phyloP scores from a whole-genome alignment of 37 sponge, comb jelly and placozoan species.

The Hormiphora californensis region DNA sequence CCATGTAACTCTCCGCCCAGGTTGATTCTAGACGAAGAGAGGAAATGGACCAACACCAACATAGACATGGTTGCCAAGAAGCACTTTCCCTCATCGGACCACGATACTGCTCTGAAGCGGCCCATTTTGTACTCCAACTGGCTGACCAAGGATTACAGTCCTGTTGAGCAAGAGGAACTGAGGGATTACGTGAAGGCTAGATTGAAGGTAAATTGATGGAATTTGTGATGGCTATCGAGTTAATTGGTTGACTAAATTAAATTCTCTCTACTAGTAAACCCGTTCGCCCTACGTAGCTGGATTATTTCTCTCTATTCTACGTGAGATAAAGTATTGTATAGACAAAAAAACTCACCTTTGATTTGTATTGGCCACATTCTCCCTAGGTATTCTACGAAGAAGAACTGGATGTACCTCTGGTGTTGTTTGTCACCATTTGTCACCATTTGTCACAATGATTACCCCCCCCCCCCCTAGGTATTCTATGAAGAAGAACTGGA shows the following conservation, averaged over 20 bases:
- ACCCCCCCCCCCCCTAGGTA: conserved; percentile 52
- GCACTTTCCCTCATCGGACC: conserved; percentile 83
- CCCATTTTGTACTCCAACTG: conserved; percentile 97
- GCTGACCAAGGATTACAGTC: conserved; percentile 87
- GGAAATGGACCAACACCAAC: conserved; percentile 91
- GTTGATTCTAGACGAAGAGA: conserved; percentile 82
- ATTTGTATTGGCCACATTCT: background rate
- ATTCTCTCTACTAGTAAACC: background rate
- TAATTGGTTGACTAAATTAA: background rate
- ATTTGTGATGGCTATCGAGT: background rate
- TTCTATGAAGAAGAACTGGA: conserved; percentile 98
- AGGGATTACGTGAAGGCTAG: conserved; percentile 91
- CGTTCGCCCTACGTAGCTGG: too few species aligned
- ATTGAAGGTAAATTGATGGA: conserved; percentile 60
- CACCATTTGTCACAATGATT: too few species aligned
- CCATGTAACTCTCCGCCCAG: background rate
- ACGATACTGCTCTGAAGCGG: conserved; percentile 67
- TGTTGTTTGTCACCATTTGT: conserved; percentile 88
- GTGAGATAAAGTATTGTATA: too few species aligned
- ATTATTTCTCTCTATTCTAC: too few species aligned
- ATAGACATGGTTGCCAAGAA: conserved; percentile 77
- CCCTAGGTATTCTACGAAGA: conserved; percentile 88
- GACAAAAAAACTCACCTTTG: too few species aligned
- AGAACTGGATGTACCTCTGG: conserved; percentile 92
- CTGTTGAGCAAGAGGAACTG: conserved; percentile 85